phyloP scores from a whole-genome alignment of 2,797 vertebrate genomes.

The Pipistrellus pygmaeus region DNA sequence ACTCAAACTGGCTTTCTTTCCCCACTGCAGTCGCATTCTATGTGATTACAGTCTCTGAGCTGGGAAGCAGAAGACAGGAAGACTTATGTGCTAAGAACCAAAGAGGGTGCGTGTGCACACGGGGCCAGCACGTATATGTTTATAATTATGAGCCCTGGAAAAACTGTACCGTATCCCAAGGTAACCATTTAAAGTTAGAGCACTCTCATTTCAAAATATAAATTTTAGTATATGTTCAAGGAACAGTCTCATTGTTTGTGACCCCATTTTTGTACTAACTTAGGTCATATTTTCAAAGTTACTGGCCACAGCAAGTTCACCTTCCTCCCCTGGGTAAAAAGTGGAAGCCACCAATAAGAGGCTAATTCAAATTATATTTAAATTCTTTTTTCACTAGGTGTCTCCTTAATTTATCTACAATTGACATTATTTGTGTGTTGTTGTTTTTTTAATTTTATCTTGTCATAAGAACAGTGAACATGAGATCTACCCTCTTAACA shows the following conservation, averaged over 20 bases:
- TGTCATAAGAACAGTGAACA: not conserved
- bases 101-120: not conserved
- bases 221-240: not conserved
- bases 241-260: not conserved
- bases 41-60: too few species aligned
- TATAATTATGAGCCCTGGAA: not conserved
- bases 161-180: not conserved
- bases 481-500: not conserved
- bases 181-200: not conserved
- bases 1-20: not conserved
- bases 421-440: not conserved
- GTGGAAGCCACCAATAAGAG: not conserved
- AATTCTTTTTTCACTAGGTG: not conserved
- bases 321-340: not conserved
- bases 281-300: not conserved
- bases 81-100: not conserved
- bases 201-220: not conserved
- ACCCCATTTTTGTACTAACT: not conserved
- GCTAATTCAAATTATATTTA: not conserved
- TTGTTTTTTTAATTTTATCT: not conserved
- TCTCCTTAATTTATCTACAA: not conserved
- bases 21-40: fast-evolving
- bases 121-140: not conserved
- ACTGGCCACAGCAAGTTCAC: not conserved
- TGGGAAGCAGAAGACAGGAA: not conserved